These are phyloP conservation scores for Onthophagus taurus DNA, from an alignment of 1,140 invertebrate species.

Conservation along the genomic window DNA sequence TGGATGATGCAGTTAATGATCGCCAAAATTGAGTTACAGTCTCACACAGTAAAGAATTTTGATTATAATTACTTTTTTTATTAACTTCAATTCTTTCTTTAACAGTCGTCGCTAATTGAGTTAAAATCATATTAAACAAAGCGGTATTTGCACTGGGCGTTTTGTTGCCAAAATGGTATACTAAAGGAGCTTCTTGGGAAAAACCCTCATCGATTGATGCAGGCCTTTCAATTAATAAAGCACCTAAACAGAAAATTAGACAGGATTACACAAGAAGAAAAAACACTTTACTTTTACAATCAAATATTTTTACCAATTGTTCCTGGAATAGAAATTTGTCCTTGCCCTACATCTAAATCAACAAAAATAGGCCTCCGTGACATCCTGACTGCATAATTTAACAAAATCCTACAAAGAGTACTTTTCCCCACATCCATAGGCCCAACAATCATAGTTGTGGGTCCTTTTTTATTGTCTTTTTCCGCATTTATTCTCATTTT, in stretches of 20 bases:
- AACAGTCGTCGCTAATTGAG: constrained; percentile 77
- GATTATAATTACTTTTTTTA: constrained; percentile 57
- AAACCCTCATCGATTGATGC: constrained; percentile 90
- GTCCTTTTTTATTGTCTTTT: constrained; percentile 61
- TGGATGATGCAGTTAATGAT: too few relatives aligned
- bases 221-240: constrained; percentile 81
- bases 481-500: constrained; percentile 73
- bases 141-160: constrained; percentile 66
- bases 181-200: constrained; percentile 80
- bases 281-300: background rate
- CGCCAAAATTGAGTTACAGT: too few relatives aligned
- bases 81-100: constrained; percentile 76
- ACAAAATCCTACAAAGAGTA: constrained; percentile 76
- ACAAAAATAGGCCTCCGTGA: constrained; percentile 81
- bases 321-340: constrained; percentile 84
- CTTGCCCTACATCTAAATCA: constrained; percentile 95
- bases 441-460: constrained; percentile 85
- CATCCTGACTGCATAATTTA: constrained; percentile 90
- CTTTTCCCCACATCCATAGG: constrained; percentile 95
- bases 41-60: too few relatives aligned
- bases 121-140: constrained; percentile 79
- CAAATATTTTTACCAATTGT: constrained; percentile 58
- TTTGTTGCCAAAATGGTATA: constrained; percentile 91
- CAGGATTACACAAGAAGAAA: background rate
- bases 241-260: constrained; percentile 44